Base-by-base conservation (phyloP, 2,797 vertebrate genomes). In the Cetoscarus ocellatus region DNA sequence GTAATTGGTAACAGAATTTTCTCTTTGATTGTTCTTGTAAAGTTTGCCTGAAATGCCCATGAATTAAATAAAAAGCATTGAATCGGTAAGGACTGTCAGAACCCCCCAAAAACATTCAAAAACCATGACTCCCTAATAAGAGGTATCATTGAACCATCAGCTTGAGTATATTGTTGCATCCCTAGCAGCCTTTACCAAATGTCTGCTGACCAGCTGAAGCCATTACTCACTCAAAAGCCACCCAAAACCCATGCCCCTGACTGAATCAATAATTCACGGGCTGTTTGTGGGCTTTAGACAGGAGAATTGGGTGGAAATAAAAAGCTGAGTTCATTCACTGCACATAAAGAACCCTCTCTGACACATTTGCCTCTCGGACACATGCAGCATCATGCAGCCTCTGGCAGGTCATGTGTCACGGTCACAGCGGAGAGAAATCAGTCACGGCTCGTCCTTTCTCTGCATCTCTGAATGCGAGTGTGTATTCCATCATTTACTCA, bases 381-480 rank as follows among this genome's bases (percentile, higher is more conserved):
- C 51, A 50, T 70, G 19, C 56, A 69, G 67, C 69, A 73, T 67
- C 50, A 51, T 67, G 75, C 51, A 59, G 57, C 49, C 65, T 73
- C 38, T 59, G 51, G 53, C 64, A 61, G 62, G 59, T 79, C 77
- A 65, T 79, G 75, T 75, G 75, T 80, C 79, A 80, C 13, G 64
- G 73, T 40, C 70, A 48, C 35, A 6, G 50, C 64, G 67, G 71
- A 59, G 56, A 78, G 44, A 69, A 51, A 70, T 77, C 59, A 73
- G 67, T 80, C 57, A 73, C 36, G 50, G 34, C 52, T 57, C 1
- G 0, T 34, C 43, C 10, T 64, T 27, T 45, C 35, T 76, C 27
- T 66, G 66, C 48, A 45, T 71, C 40, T 59, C 14, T 59, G 42
- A 39, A 61, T 49, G 67, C 18, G 55, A 42, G 48, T 59, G 50